Evolutionary conservation across 30 jellyfish, hydroid and myxozoan species (phyloP).

Genomic region (Phacellophora camtschatica): DNA sequence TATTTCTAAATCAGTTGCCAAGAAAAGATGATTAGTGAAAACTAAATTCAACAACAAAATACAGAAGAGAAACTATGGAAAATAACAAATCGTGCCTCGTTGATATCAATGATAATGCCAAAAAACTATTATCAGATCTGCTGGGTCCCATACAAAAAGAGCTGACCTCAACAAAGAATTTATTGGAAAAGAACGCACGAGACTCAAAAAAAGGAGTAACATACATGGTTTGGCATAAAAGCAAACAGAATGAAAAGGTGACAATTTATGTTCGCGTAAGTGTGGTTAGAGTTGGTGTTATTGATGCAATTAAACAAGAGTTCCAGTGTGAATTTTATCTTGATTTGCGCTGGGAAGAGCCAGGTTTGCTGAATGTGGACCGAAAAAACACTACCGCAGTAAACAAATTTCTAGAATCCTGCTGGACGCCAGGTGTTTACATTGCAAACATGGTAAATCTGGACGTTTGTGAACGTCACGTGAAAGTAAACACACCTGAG

Average conservation of each 20-base stretch:
- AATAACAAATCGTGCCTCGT: no score
- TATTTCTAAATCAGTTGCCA: no score
- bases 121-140: no score
- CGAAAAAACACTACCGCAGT: no score
- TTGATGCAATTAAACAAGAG: constrained; percentile 46
- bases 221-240: not conserved
- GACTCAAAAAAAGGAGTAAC: no score
- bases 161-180: no score
- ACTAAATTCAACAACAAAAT: no score
- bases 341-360: constrained; percentile 28
- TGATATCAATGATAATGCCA: no score
- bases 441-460: not conserved
- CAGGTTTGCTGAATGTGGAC: not conserved
- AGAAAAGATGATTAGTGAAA: no score
- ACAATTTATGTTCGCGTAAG: constrained; percentile 31
- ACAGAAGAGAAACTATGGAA: no score
- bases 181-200: no score
- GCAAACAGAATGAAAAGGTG: not conserved
- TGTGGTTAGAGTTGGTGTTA: constrained; percentile 36
- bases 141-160: no score
- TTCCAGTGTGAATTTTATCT: constrained; percentile 49
- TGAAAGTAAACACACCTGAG: not conserved
- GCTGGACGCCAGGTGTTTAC: constrained; percentile 38
- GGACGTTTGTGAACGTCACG: constrained; percentile 3
- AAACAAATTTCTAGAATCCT: not conserved